Evolutionary conservation across 2,888 invertebrate species (phyloP).

Genomic region (Ectobius pallidus): DNA sequence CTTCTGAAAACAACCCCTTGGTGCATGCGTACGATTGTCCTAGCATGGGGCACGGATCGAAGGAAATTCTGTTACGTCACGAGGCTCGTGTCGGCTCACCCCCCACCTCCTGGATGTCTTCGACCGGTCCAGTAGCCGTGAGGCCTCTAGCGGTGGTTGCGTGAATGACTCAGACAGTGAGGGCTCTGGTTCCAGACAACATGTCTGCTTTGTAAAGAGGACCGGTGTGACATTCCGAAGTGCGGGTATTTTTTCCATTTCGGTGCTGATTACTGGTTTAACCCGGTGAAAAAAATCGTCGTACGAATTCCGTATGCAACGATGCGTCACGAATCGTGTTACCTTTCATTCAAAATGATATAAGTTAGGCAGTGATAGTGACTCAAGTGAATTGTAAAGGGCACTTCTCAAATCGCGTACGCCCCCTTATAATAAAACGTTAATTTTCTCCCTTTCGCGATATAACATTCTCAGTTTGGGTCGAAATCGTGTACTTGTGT

Average conservation of each 20-base stretch:
- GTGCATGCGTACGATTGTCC: neutral
- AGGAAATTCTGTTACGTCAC: neutral
- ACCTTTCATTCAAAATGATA: neutral
- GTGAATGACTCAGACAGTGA: constrained; percentile 14
- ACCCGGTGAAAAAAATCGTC: neutral
- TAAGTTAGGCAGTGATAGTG: neutral
- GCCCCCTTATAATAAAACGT: neutral
- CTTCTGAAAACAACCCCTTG: neutral
- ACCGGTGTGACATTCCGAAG: constrained; percentile 9
- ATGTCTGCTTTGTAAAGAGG: constrained; percentile 13
- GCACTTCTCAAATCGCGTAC: neutral
- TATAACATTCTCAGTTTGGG: too few species aligned
- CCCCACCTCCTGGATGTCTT: neutral
- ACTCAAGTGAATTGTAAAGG: neutral
- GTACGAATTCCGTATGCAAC: too few species aligned
- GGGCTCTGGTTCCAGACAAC: neutral
- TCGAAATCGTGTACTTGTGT: too few species aligned
- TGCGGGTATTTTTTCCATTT: constrained; percentile 2
- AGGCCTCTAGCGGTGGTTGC: constrained; percentile 10
- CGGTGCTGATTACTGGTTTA: neutral
- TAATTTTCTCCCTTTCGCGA: too few species aligned
- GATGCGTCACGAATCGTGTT: too few species aligned
- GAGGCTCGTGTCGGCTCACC: constrained; percentile 11
- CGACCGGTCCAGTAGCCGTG: constrained; percentile 2
- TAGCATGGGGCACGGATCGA: too few species aligned